phyloP scores from a whole-genome alignment of 2,113 vertebrate genomes.

The Athene noctua region DNA sequence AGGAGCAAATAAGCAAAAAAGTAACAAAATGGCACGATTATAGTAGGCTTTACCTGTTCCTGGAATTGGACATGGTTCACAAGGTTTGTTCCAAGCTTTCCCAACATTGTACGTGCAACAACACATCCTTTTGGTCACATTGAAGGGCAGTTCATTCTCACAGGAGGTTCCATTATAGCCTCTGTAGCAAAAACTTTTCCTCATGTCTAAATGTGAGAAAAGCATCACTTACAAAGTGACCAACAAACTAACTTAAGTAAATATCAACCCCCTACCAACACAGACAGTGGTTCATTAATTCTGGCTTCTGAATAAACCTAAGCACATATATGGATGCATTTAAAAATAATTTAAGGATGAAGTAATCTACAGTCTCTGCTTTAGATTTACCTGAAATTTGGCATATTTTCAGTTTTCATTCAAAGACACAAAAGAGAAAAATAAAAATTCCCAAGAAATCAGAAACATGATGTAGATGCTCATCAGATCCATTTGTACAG shows the following conservation, averaged over 20 bases:
- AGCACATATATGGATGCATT: background rate
- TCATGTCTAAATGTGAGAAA: slow-evolving; percentile 75
- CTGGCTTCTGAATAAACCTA: background rate
- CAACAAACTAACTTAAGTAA: background rate
- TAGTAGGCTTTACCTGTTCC: slow-evolving; percentile 71
- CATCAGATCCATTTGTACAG: background rate
- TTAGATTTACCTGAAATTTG: background rate
- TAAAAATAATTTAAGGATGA: background rate
- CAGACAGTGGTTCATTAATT: background rate
- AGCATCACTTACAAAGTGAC: background rate
- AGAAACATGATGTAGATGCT: background rate
- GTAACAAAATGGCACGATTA: background rate
- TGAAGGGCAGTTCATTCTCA: slow-evolving; percentile 84
- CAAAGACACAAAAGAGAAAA: background rate
- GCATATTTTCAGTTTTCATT: background rate
- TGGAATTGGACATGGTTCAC: slow-evolving; percentile 77
- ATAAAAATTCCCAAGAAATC: background rate
- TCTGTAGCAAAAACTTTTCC: slow-evolving; percentile 85
- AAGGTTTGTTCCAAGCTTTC: slow-evolving; percentile 87
- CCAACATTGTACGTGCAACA: slow-evolving; percentile 86
- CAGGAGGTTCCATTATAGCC: slow-evolving; percentile 81
- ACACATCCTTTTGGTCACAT: slow-evolving; percentile 82
- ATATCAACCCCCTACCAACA: background rate
- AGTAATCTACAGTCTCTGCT: background rate
- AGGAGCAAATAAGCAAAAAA: background rate